Conservation (phyloP, 2,113 vertebrate species). For the Dasyprocta punctata region DNA sequence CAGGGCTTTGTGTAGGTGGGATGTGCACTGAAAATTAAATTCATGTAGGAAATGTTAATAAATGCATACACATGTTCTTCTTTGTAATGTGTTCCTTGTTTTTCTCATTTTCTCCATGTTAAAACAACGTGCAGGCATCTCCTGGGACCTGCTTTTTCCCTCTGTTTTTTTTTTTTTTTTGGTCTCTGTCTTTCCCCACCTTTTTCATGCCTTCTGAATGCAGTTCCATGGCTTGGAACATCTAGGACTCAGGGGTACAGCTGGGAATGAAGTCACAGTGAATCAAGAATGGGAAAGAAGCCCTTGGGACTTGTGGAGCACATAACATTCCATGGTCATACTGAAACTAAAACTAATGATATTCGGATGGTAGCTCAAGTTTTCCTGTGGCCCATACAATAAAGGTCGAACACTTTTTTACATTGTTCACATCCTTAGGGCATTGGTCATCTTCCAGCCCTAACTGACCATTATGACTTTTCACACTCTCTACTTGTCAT, state of each 20-base stretch:
- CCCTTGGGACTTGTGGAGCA: neutral
- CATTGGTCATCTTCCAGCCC: neutral
- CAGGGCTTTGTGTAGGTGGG: slow-evolving; percentile 81
- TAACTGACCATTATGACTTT: neutral
- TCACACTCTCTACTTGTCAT: neutral
- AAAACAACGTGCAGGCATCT: slow-evolving; percentile 69
- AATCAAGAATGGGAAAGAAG: slow-evolving; percentile 4
- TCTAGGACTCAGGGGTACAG: neutral
- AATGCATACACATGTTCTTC: slow-evolving; percentile 90
- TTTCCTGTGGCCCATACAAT: neutral
- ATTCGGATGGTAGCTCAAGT: neutral
- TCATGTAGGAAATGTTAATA: slow-evolving; percentile 89
- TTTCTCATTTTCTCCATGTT: slow-evolving; percentile 82
- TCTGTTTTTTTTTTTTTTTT: neutral
- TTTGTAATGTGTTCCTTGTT: slow-evolving; percentile 85
- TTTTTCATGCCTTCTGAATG: neutral
- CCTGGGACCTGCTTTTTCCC: slow-evolving; percentile 30
- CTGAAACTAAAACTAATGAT: neutral
- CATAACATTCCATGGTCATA: neutral
- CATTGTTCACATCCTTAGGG: neutral
- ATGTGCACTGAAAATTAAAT: slow-evolving; percentile 85
- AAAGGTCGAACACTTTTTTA: neutral
- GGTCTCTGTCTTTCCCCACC: neutral
- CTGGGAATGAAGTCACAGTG: neutral
- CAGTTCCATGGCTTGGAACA: neutral